Evolutionary conservation across 2,113 vertebrate genomes (phyloP), one percentile per base, ranked within the genome.

Genomic region (Datnioides undecimradiatus): DNA sequence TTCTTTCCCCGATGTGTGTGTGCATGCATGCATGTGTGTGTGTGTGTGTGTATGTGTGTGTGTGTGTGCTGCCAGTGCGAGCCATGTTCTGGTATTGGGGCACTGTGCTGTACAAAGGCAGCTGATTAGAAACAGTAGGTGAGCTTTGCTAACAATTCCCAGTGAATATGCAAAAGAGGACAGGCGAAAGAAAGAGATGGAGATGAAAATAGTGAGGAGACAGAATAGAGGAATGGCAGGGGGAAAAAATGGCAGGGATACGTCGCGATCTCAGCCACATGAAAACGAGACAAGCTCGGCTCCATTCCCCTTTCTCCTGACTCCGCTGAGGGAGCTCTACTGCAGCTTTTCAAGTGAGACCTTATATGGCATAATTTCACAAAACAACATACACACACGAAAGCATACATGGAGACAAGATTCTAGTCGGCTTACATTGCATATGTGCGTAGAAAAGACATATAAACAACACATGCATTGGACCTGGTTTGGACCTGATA

Each of bases 121-220:
- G 91, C 92, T 95, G 94, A 95, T 95, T 94, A 89, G 93, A 93
- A 94, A 91, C 94, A 94, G 94, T 93, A 85, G 93, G 93, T 92
- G 93, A 92, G 87, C 86, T 82, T 88, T 86, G 86, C 84, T 90
- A 86, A 92, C 82, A 82, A 91, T 91, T 86, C 81, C 68, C 64
- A 60, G 90, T 85, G 91, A 93, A 92, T 93, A 92, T 90, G 89
- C 84, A 90, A 88, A 92, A 86, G 17, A 31, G 73, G 65, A 78
- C 68, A 36, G 57, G 36, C 19, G 9, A 27, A 41, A 75, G 63
- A 52, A 65, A 65, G 49, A 74, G 34, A 75, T n/a, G 21, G 33
- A 70, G 79, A 73, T 58, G 40, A 72, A 77, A 87, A 74, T 63
- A 55, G 59, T 65, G 64, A 65, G 34, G 25, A 54, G 0, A 13